Conservation (phyloP, 2,113 vertebrate genomes). For the Etheostoma cragini region DNA sequence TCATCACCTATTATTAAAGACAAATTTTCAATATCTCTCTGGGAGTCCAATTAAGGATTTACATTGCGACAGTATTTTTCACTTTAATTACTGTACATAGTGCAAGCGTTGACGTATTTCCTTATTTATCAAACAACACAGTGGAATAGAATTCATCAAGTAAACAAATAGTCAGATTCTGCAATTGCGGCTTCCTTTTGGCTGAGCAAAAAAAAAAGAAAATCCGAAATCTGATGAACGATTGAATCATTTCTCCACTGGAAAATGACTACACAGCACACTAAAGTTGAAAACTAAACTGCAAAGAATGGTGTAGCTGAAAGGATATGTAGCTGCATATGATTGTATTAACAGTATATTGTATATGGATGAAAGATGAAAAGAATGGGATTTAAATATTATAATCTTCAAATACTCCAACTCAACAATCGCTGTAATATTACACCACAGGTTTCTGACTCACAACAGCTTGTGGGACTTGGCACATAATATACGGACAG, state of each 20-base stretch:
- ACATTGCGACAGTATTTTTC: conserved; percentile 99
- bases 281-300: conserved; percentile 4
- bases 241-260: conserved; percentile 33
- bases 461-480: conserved; percentile 70
- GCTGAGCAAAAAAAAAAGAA: conserved; percentile 88
- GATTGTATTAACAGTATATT: neutral
- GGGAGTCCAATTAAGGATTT: conserved; percentile 99
- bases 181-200: conserved; percentile 91
- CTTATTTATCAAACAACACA: conserved; percentile 99
- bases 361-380: conserved; percentile 35
- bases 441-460: conserved; percentile 72
- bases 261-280: conserved; percentile 52
- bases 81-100: conserved; percentile 99
- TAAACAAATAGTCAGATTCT: conserved; percentile 94
- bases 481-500: conserved; percentile 70
- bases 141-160: conserved; percentile 97
- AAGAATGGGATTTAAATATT: conserved; percentile 57
- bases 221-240: conserved; percentile 88
- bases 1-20: conserved; percentile 99
- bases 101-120: conserved; percentile 95
- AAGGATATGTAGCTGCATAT: conserved; percentile 23
- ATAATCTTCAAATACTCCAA: conserved; percentile 58
- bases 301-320: neutral
- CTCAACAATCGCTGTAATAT: conserved; percentile 62
- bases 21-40: conserved; percentile 99